Conservation (phyloP, 2,888 invertebrate species). For the Heliconius ethilla region DNA sequence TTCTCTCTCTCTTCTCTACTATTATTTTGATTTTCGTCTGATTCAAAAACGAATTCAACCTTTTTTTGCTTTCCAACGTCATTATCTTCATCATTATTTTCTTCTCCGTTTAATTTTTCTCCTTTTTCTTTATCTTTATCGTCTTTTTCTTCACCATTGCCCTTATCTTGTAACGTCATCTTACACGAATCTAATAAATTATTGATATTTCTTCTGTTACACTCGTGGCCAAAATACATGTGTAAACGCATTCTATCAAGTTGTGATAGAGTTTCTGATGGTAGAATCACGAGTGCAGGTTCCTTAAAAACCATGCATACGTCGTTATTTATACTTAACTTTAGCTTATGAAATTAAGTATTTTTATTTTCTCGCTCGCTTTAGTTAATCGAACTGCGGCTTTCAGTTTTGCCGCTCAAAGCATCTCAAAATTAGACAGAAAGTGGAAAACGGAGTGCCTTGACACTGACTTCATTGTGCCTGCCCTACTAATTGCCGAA, state of each 20-base stretch:
- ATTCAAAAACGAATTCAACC: constrained; percentile 21
- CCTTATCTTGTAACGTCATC: constrained; percentile 35
- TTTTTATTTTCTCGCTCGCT: too few species aligned
- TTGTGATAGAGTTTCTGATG: constrained; percentile 59
- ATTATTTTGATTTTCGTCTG: neutral
- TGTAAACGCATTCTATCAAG: constrained; percentile 65
- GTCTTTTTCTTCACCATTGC: too few species aligned
- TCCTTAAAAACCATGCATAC: constrained; percentile 52
- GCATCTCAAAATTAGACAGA: too few species aligned
- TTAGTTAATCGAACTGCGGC: too few species aligned
- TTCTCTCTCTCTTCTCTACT: neutral
- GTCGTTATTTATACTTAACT: neutral
- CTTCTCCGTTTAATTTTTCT: neutral
- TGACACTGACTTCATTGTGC: too few species aligned
- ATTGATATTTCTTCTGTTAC: constrained; percentile 62
- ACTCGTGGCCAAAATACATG: constrained; percentile 61
- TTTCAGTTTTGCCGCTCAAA: too few species aligned
- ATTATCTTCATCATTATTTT: neutral
- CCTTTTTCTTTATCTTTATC: neutral
- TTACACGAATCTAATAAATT: constrained; percentile 60
- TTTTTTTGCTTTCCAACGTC: neutral
- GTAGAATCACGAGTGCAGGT: constrained; percentile 57
- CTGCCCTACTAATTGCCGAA: too few species aligned
- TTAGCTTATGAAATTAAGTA: too few species aligned
- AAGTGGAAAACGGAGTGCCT: too few species aligned